Evolutionary conservation across 2,888 invertebrate genomes (phyloP), one percentile per base, ranked within the genome.

Genomic region (Drosophila nr. perissopoda): DNA sequence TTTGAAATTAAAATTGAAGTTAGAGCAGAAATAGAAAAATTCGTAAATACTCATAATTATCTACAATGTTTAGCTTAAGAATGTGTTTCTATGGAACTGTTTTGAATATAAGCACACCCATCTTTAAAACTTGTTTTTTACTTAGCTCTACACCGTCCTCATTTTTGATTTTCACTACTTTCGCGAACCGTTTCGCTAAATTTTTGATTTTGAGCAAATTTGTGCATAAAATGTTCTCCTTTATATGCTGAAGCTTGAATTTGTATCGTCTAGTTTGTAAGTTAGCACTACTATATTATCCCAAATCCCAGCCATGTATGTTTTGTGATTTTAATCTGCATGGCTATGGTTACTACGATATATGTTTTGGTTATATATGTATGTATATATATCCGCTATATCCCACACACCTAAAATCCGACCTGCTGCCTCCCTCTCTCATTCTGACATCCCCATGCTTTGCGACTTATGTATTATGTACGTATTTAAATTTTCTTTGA

Each of bases 391-490:
- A 62, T 74, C 52, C 46, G n/a, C 49, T 60, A 56, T 56, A 59
- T n/a, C 49, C 25, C 70, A 53, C 49, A 52, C 40, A 40, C 57
- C 63, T 57, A 11, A 52, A 16, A 21, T 60, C 21, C 36, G n/a
- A n/a, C 3, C 18, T n/a, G 51, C 51, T 58, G 7, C 34, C 48
- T 51, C 33, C 48, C 10, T 34, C 46, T 42, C 42, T 49, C n/a
- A 40, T 31, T 49, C 49, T 66, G 25, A 42, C 62, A 42, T 31
- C 40, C 27, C 27, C 40, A 16, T 56, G 56, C 49, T 46, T 70
- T 73, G 79, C 68, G 66, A 71, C 89, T 84, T 84, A 84, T 85
- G 70, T 80, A 91, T 87, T 92, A 88, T 79, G 89, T 90, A 88
- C 88, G 90, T 88, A 90, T 88, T 88, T 89, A 73, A 79, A 70